Percentiles rank a stretch among this genome's conserved stretches.
phyloP scores from a whole-genome alignment of 2,888 invertebrate genomes.

The Eudemis profundana region DNA sequence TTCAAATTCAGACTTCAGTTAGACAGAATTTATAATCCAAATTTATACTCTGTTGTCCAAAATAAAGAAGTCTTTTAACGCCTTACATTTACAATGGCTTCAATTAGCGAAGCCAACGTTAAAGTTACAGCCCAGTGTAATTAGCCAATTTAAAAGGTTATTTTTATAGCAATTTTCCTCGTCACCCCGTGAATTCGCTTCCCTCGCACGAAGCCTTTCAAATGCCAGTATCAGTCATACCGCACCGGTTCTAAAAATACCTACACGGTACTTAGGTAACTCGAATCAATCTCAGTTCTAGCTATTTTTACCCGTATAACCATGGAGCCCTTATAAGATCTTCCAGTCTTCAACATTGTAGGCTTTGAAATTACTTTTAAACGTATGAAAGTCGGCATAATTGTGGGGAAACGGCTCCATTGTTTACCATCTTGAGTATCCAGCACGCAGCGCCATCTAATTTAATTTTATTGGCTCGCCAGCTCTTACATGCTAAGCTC shows the following conservation, averaged over 20 bases:
- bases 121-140: not conserved
- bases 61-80: not conserved
- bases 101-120: constrained; percentile 10
- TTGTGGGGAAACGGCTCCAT: not conserved
- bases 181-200: constrained; percentile 11
- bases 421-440: not conserved
- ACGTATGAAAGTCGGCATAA: constrained; percentile 1
- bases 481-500: too few relatives aligned
- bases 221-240: constrained; percentile 36
- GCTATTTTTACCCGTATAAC: constrained; percentile 18
- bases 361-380: not conserved
- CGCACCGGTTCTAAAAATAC: constrained; percentile 39
- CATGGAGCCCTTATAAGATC: constrained; percentile 23
- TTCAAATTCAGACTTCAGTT: too few relatives aligned
- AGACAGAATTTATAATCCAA: too few relatives aligned
- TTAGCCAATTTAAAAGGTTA: constrained; percentile 23
- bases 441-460: not conserved
- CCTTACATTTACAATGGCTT: constrained; percentile 13
- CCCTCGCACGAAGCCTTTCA: constrained; percentile 35
- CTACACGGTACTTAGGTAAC: constrained; percentile 32
- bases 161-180: constrained; percentile 31
- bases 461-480: too few relatives aligned
- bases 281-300: constrained; percentile 28
- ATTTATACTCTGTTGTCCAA: not conserved
- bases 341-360: not conserved